Evolutionary conservation across 2,797 vertebrate species (phyloP).

Genomic region (Avahi laniger): DNA sequence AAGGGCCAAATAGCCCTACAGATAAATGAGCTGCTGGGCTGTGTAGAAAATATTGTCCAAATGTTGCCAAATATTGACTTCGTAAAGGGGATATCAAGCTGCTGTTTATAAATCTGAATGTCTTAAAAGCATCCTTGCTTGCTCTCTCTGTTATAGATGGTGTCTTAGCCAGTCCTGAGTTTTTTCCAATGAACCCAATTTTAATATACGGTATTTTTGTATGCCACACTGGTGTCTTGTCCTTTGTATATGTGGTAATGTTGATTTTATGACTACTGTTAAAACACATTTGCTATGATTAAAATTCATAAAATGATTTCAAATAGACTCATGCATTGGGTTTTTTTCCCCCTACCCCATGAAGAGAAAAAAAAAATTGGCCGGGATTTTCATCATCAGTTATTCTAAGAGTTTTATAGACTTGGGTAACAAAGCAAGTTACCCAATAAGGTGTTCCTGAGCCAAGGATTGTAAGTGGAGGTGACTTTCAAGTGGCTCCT

Average conservation of each 20-base stretch:
- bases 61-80: conserved; percentile 82
- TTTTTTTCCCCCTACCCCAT: neutral
- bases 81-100: conserved; percentile 77
- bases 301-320: conserved; percentile 83
- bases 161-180: conserved; percentile 67
- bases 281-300: conserved; percentile 83
- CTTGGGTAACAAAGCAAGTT: conserved; percentile 58
- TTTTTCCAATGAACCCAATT: conserved; percentile 65
- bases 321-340: conserved; percentile 60
- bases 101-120: conserved; percentile 80
- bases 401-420: conserved; percentile 75
- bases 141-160: conserved; percentile 75
- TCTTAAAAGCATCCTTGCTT: conserved; percentile 80
- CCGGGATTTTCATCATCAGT: conserved; percentile 50
- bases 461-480: conserved; percentile 70
- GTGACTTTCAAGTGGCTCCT: conserved; percentile 76
- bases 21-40: conserved; percentile 65
- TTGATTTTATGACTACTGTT: conserved; percentile 82
- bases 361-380: conserved; percentile 40
- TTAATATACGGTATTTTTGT: conserved; percentile 80
- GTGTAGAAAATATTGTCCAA: conserved; percentile 74
- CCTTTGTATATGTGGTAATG: conserved; percentile 80
- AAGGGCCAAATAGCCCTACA: conserved; percentile 62
- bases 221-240: conserved; percentile 76
- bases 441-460: conserved; percentile 18